Evolutionary conservation across 2,888 invertebrate species (phyloP), one percentile per base, ranked within the genome.

Genomic region (Chelonus formosanus): DNA sequence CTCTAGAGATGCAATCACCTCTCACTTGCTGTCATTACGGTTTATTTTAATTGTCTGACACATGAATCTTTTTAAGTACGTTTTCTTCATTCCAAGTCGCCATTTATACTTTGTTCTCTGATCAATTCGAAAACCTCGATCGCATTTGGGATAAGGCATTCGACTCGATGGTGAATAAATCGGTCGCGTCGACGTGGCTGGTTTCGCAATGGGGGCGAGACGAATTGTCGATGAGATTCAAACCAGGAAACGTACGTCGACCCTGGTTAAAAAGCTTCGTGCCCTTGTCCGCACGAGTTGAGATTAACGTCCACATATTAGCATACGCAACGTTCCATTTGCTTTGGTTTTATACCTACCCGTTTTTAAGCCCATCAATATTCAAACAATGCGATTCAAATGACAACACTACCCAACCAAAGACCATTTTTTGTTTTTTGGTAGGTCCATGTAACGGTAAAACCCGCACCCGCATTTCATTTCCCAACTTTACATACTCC

Each of bases 121-220:
- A 52, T 52, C 52, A 32, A 52, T 52, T 32, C 52, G 31, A 52
- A 20, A 32, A 52, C 52, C 57, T 45, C 34, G 32, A 32, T 34
- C 45, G 35, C 48, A 50, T 59, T 40, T 36, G 48, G 40, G 48
- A 59, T 48, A 59, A 50, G 40, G 40, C 48, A 36, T 50, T 59
- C 35, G 48, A 35, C 10, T 61, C 44, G 53, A 52, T 53, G 32
- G 52, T 43, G 55, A 45, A 63, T 63, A 63, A 63, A 63, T 56
- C 55, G 63, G 47, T 47, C 62, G 55, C 55, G 36, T 54, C 43
- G 59, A 60, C 48, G 48, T 48, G 65, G 59, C 54, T 54, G 60
- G 55, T 60, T 60, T 60, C 47, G 60, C 60, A 65, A 60, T 55
- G 54, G 55, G 60, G 55, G 65, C 65, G 60, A 45, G 40, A 65